Evolutionary conservation across 2,797 vertebrate genomes (phyloP).

Genomic region (Sebastes taczanowskii): DNA sequence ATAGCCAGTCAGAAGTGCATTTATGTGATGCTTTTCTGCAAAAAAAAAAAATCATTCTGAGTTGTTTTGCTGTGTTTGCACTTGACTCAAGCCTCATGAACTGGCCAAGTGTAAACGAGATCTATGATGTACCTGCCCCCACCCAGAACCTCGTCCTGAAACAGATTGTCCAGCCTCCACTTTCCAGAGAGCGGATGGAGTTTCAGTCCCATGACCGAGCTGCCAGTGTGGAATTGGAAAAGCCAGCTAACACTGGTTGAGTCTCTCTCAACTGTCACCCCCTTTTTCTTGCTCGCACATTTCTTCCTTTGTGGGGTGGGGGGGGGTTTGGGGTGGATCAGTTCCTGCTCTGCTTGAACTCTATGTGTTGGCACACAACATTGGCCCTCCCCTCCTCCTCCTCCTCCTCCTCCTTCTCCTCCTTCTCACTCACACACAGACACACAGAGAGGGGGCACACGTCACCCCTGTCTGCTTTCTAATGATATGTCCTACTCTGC

Average conservation of each 20-base stretch:
- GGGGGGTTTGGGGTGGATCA: slow-evolving; percentile 47
- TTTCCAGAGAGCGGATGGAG: slow-evolving; percentile 67
- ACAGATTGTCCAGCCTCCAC: slow-evolving; percentile 34
- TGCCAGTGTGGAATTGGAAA: slow-evolving; percentile 62
- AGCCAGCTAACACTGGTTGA: slow-evolving; percentile 58
- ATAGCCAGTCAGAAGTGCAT: neutral
- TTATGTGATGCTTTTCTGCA: neutral
- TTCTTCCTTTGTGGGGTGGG: slow-evolving; percentile 41
- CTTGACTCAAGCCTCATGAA: neutral
- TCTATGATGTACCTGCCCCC: slow-evolving; percentile 16
- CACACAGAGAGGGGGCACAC: slow-evolving; percentile 24
- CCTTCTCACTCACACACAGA: slow-evolving; percentile 7
- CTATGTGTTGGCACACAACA: slow-evolving; percentile 52
- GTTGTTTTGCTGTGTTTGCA: neutral
- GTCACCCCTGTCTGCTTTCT: slow-evolving; percentile 61
- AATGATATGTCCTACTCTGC: slow-evolving; percentile 65
- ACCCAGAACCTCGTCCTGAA: slow-evolving; percentile 21
- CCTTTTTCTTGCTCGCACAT: slow-evolving; percentile 45
- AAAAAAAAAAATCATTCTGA: neutral
- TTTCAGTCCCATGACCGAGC: slow-evolving; percentile 83
- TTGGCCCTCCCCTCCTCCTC: slow-evolving; percentile 3
- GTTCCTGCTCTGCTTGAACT: slow-evolving; percentile 45
- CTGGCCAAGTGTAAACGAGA: slow-evolving; percentile 8
- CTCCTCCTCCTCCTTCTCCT: too few relatives aligned
- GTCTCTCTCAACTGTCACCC: slow-evolving; percentile 26